Evolutionary conservation across 2,113 vertebrate genomes (phyloP), one percentile per base, ranked within the genome.

Genomic region (Anoplopoma fimbria): DNA sequence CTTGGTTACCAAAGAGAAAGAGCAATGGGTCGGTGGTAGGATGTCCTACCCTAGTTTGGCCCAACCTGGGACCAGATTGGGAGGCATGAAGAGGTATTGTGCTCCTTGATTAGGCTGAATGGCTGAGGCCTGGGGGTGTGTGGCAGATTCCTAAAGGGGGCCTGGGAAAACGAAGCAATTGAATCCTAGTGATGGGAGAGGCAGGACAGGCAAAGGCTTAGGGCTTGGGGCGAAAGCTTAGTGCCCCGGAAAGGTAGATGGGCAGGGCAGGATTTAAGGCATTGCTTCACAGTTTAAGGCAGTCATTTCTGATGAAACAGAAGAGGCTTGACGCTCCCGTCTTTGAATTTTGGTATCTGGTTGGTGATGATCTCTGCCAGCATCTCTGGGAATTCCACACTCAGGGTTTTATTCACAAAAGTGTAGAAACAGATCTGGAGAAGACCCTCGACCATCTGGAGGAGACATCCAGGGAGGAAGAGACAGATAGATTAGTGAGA

Each of bases 341-440:
- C 97, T 92, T 98, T 97, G 87, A 98, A 96, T 97, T 98, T 99
- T 96, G 98, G 98, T 96, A 99, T 95, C 95, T 99, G 98, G 96
- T 98, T 97, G 95, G 95, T 96, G 96, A 99, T 99, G 93, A 99
- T 98, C 96, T 99, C 98, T 51, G 97, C 97, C 95, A 99, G 95
- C 98, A 99, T 99, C 94, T 99, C 98, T 0, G 98, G 98, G 94
- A 99, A 99, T 93, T 99, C 98, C 91, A 99, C 96, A 84, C 96
- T 97, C 93, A 97, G 96, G 77, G 96, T 96, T 93, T 99, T 99
- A 95, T 99, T 97, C 95, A 99, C 95, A 94, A 99, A 99, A 47
- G 97, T 99, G 93, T 98, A 96, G 97, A 99, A 99, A 93, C 98
- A 99, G 95, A 97, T 97, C 93, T 95, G 95, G 89, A 99, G 96